A percentile compares a stretch with the other conserved stretches of the same genome.
phyloP scores from a whole-genome alignment of 2,113 vertebrate species.

The Pogonocichla stellata region DNA sequence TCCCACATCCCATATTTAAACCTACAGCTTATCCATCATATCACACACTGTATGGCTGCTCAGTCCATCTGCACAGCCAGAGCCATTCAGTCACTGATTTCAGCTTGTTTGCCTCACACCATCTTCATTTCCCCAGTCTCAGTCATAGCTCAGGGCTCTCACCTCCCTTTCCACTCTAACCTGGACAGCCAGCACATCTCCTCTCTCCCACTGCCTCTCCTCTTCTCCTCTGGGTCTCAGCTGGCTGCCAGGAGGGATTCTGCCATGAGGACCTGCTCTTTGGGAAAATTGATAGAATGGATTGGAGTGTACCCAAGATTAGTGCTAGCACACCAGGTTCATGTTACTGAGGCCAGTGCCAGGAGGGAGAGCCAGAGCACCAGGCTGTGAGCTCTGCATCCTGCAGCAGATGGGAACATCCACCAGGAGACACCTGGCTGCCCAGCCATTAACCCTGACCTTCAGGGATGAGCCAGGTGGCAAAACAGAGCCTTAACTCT shows the following conservation, averaged over 20 bases:
- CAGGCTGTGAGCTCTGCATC: not conserved
- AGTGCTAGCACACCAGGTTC: not conserved
- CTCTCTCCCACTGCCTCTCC: too few species aligned
- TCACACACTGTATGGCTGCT: not conserved
- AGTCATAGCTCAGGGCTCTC: not conserved
- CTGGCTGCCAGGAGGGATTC: not conserved
- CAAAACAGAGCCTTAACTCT: not conserved
- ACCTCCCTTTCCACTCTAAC: fast-evolving
- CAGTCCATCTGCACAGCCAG: not conserved
- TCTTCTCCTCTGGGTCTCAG: not conserved
- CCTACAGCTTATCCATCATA: too few species aligned
- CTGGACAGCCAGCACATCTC: not conserved
- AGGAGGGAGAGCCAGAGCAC: not conserved
- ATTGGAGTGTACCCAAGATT: not conserved
- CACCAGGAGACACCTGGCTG: not conserved
- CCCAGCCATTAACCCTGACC: not conserved
- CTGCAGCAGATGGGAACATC: fast-evolving
- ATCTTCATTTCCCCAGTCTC: not conserved
- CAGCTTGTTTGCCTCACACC: not conserved
- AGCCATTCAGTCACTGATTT: not conserved
- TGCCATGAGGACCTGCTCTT: not conserved
- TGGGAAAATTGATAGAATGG: not conserved
- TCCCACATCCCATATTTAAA: too few species aligned
- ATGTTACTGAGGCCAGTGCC: not conserved
- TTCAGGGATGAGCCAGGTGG: not conserved